phyloP scores from a whole-genome alignment of 2,797 vertebrate genomes.

The Staurois parvus region DNA sequence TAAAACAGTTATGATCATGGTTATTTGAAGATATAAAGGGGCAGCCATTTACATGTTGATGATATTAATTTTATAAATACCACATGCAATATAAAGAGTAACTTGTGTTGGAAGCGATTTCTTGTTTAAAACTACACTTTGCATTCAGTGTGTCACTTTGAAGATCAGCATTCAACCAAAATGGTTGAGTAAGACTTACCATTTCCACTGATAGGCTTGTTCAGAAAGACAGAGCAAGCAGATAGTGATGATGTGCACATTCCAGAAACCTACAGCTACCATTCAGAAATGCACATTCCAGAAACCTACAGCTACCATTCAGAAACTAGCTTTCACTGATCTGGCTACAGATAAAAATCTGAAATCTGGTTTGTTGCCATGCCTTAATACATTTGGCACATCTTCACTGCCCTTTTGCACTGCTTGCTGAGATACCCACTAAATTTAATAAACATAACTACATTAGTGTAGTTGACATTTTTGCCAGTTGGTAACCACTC shows the following conservation, averaged over 20 bases:
- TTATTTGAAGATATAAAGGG: no score
- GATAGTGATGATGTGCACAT: background rate
- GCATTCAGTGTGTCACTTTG: background rate
- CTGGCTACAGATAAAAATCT: background rate
- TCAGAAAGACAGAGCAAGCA: background rate
- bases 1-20: no score
- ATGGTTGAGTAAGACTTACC: no score
- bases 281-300: background rate
- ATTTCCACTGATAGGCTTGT: no score
- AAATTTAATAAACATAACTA: no score
- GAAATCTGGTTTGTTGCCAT: background rate
- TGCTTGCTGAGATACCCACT: no score
- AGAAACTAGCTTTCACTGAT: background rate
- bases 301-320: background rate
- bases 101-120: constrained; percentile 1
- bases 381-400: no score
- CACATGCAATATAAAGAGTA: background rate
- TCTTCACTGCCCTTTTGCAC: no score
- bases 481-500: no score
- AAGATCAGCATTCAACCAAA: no score
- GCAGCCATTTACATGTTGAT: no score
- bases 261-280: background rate
- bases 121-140: background rate
- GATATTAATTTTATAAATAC: constrained; percentile 1
- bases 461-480: no score